These are phyloP conservation scores for Bettongia penicillata DNA, from an alignment of 2,113 vertebrate genomes.

Conservation along the genomic window DNA sequence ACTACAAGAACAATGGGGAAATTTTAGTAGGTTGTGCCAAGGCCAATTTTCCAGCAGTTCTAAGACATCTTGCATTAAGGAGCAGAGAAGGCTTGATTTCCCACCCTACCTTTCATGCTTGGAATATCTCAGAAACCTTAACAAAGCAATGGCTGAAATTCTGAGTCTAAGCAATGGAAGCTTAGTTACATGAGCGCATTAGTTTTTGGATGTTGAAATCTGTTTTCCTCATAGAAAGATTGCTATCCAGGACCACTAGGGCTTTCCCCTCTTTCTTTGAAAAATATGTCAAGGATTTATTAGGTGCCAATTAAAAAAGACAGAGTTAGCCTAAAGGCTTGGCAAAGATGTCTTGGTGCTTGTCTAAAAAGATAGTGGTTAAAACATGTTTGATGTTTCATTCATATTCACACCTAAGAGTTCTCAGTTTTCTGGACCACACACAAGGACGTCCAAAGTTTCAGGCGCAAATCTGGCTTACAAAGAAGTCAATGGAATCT, in stretches of 20 bases:
- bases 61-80: conserved; percentile 61
- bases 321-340: background rate
- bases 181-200: conserved; percentile 33
- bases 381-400: conserved; percentile 46
- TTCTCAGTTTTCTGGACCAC: conserved; percentile 68
- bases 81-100: conserved; percentile 49
- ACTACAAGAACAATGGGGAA: conserved; percentile 46
- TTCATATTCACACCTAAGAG: conserved; percentile 42
- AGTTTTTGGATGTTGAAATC: conserved; percentile 26
- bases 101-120: conserved; percentile 60
- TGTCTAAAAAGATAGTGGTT: conserved; percentile 28
- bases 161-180: conserved; percentile 48
- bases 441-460: conserved; percentile 59
- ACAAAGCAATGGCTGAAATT: conserved; percentile 51
- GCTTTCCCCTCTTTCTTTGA: background rate
- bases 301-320: background rate
- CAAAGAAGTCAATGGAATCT: conserved; percentile 67
- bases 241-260: conserved; percentile 11
- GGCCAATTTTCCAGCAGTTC: conserved; percentile 67
- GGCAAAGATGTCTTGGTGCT: conserved; percentile 4
- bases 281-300: background rate
- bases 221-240: conserved; percentile 38
- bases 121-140: conserved; percentile 51
- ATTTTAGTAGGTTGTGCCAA: conserved; percentile 71
- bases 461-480: conserved; percentile 63